These are phyloP conservation scores for Lypha dubia DNA, from an alignment of 2,888 invertebrate genomes.

Conservation along the genomic window DNA sequence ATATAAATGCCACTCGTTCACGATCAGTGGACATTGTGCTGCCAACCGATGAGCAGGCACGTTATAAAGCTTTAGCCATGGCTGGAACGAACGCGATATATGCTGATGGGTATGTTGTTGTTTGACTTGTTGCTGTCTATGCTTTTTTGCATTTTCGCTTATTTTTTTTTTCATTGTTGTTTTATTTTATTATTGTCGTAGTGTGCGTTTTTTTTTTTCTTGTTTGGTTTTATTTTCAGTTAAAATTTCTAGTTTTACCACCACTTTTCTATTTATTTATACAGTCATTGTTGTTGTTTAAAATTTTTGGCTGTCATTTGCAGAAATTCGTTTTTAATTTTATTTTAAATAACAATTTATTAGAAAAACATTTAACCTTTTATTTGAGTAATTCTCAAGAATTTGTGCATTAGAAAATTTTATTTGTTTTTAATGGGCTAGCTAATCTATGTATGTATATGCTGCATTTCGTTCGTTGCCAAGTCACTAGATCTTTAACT, in stretches of 20 bases:
- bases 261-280: neutral
- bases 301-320: conserved; percentile 40
- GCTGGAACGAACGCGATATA: conserved; percentile 84
- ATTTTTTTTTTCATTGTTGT: neutral
- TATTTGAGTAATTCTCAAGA: too few species aligned
- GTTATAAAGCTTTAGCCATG: conserved; percentile 92
- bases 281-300: neutral
- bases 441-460: too few species aligned
- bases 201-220: neutral
- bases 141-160: neutral
- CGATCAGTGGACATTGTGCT: conserved; percentile 94
- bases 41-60: conserved; percentile 92
- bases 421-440: too few species aligned
- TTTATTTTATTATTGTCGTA: neutral
- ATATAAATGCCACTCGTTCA: conserved; percentile 88
- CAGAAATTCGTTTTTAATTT: conserved; percentile 6
- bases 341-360: neutral
- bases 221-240: conserved; percentile 10
- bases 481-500: too few species aligned
- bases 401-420: neutral
- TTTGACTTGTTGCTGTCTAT: conserved; percentile 56
- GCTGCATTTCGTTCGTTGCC: too few species aligned
- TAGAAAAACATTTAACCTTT: too few species aligned
- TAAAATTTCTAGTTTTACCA: conserved; percentile 32
- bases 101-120: conserved; percentile 80